Conservation (phyloP, 92 coral and sea anemone species). For the Blastomussa wellsi region DNA sequence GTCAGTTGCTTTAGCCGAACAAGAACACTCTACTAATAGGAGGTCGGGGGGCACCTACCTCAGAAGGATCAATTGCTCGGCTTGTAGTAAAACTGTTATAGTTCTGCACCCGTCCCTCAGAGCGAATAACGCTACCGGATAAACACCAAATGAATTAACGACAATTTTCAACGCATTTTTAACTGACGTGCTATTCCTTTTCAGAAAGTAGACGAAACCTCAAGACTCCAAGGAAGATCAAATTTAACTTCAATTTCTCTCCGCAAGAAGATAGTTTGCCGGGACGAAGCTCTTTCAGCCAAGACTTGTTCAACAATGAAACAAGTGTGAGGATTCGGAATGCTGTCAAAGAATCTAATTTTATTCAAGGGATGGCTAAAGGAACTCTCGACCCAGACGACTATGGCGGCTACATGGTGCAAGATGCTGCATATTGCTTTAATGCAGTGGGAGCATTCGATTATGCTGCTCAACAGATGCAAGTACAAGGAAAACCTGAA, state of each 20-base stretch:
- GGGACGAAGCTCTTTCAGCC: slow-evolving; percentile 25
- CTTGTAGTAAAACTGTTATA: too few species aligned
- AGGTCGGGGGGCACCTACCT: too few species aligned
- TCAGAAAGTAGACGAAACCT: slow-evolving; percentile 36
- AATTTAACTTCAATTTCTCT: background rate
- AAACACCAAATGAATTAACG: too few species aligned
- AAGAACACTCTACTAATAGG: too few species aligned
- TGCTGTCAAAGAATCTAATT: slow-evolving; percentile 40
- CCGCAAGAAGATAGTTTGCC: background rate
- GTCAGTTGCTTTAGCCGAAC: too few species aligned
- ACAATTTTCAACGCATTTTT: slow-evolving; percentile 14
- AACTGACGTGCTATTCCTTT: background rate
- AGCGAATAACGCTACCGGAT: too few species aligned
- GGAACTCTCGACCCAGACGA: slow-evolving; percentile 54
- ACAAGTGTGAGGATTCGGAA: slow-evolving; percentile 40
- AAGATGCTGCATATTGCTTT: slow-evolving; percentile 64
- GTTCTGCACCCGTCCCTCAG: too few species aligned
- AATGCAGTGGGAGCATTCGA: slow-evolving; percentile 44
- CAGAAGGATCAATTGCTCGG: too few species aligned
- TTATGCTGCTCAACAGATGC: slow-evolving; percentile 18
- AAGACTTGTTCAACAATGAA: slow-evolving; percentile 32
- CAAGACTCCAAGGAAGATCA: slow-evolving; percentile 1
- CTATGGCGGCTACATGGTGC: slow-evolving; percentile 70
- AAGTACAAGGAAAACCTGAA: slow-evolving; percentile 18
- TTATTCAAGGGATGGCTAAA: slow-evolving; percentile 47